These are phyloP conservation scores for Cinclus mexicanus DNA, from an alignment of 2,113 vertebrate species.

Conservation along the genomic window DNA sequence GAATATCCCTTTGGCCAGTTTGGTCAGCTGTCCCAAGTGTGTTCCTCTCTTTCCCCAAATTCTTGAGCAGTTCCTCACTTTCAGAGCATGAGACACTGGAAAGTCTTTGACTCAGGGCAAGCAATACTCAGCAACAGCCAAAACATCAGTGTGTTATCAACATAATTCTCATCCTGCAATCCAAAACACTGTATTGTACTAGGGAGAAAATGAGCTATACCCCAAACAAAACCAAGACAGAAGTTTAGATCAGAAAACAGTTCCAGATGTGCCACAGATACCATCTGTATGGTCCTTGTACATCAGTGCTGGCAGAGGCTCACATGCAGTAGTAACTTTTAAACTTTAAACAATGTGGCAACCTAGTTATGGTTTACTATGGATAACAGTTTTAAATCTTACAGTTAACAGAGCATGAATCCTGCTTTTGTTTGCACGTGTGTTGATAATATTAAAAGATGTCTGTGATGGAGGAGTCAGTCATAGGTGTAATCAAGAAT, in stretches of 20 bases:
- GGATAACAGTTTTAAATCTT: not conserved
- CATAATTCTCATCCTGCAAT: not conserved
- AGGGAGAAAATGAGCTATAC: not conserved
- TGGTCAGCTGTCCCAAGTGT: not conserved
- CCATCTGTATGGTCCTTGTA: not conserved
- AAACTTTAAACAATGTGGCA: not conserved
- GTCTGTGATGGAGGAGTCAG: not conserved
- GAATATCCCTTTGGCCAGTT: not conserved
- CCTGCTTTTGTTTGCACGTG: not conserved
- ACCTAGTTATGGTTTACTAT: not conserved
- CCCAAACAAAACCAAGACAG: not conserved
- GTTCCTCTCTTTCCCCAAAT: not conserved
- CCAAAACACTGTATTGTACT: not conserved
- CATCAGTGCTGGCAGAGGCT: not conserved
- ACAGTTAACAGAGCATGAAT: not conserved
- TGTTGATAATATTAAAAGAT: not conserved
- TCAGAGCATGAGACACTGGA: not conserved
- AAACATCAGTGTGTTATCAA: not conserved
- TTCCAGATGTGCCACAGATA: not conserved
- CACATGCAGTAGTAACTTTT: not conserved
- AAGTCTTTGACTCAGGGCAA: not conserved
- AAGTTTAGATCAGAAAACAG: not conserved
- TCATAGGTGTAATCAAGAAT: not conserved
- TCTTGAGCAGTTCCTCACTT: not conserved
- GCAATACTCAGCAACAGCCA: not conserved